phyloP scores from a whole-genome alignment of 2,888 invertebrate species.

The Synergus gifuensis region DNA sequence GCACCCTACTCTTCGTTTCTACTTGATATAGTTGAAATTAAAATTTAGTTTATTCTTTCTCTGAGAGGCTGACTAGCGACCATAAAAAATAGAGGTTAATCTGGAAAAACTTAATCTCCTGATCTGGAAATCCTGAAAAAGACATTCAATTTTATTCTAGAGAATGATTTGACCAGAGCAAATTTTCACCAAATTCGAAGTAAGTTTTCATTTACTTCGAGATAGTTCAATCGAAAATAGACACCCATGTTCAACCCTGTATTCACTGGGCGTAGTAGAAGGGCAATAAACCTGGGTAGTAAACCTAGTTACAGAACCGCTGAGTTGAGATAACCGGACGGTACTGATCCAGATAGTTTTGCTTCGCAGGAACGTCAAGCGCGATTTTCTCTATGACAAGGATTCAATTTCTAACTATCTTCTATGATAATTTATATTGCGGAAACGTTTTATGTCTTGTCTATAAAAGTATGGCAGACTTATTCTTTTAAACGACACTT shows the following conservation, averaged over 20 bases:
- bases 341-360: slow-evolving; percentile 28
- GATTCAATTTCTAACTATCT: slow-evolving; percentile 7
- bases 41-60: neutral
- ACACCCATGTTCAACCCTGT: slow-evolving; percentile 22
- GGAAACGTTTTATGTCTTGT: neutral
- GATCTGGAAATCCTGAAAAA: neutral
- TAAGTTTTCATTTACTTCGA: slow-evolving; percentile 9
- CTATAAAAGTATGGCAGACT: neutral
- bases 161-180: neutral
- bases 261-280: slow-evolving; percentile 31
- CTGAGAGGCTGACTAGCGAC: too few species aligned
- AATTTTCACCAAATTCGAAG: slow-evolving; percentile 14
- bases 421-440: neutral
- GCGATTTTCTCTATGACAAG: slow-evolving; percentile 12
- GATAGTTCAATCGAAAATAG: slow-evolving; percentile 30
- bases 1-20: neutral
- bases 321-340: slow-evolving; percentile 35
- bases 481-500: neutral
- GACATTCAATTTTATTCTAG: neutral
- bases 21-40: neutral
- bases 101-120: neutral
- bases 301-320: slow-evolving; percentile 38
- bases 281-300: slow-evolving; percentile 41
- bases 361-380: slow-evolving; percentile 14
- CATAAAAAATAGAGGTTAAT: too few species aligned